Evolutionary conservation across 2,797 vertebrate genomes (phyloP).

Genomic region (Helostoma temminkii): DNA sequence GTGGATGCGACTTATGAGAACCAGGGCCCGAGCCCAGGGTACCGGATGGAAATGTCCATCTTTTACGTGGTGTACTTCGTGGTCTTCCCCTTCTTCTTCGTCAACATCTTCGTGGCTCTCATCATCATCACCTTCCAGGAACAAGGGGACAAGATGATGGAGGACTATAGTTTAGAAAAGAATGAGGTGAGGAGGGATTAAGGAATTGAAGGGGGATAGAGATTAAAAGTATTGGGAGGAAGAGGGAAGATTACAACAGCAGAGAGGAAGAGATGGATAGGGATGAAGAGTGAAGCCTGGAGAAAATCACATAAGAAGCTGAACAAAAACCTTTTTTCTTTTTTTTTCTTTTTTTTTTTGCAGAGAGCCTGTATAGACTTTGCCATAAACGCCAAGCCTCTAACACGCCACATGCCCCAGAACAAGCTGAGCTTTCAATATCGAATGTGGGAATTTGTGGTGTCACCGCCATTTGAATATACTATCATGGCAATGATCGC

Average conservation of each 20-base stretch:
- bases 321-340: neutral
- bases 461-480: constrained; percentile 96
- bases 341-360: constrained; percentile 24
- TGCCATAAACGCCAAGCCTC: constrained; percentile 94
- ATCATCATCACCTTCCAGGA: constrained; percentile 99
- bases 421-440: constrained; percentile 98
- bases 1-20: constrained; percentile 98
- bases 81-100: constrained; percentile 99
- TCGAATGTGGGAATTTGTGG: constrained; percentile 99
- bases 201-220: neutral
- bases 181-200: constrained; percentile 89
- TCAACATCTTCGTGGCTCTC: constrained; percentile 99
- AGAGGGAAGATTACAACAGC: neutral
- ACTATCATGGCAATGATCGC: constrained; percentile 99
- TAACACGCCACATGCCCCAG: constrained; percentile 97
- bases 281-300: neutral
- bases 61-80: constrained; percentile 99
- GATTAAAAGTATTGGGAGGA: neutral
- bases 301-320: neutral
- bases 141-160: constrained; percentile 98
- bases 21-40: constrained; percentile 97
- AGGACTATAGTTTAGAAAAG: constrained; percentile 99
- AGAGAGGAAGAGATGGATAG: neutral
- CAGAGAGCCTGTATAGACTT: constrained; percentile 98
- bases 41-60: constrained; percentile 99